Base-by-base conservation (phyloP, 2,888 invertebrate species). In the Thereva nobilitata region DNA sequence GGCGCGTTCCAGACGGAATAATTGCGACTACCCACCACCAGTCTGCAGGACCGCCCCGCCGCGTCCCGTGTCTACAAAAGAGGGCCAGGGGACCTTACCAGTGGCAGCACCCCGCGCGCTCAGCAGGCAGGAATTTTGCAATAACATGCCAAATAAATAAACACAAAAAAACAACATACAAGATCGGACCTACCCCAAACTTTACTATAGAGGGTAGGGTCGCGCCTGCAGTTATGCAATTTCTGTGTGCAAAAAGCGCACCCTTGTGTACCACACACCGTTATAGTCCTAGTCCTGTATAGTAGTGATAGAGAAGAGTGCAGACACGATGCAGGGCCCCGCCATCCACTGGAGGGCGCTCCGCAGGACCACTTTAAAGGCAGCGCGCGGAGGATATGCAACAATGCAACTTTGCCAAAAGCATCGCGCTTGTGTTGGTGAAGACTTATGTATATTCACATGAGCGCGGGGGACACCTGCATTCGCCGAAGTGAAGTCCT, bases 381-480 rank as follows among this genome's bases (percentile, higher is more conserved):
- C 10, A 42, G 44, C 12, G 37, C 44, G n/a, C 37, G 45, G 23
- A 37, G 50, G 59, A 56, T 47, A 12, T 59, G 59, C 49, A 59
- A 59, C 59, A 59, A 59, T 61, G 50, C 61, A 61, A 61, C 50
- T 61, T 49, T 40, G 50, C 61, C 37, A 61, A 50, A 61, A 38
- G 38, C 8, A 2, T 6, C 12, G 12, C 12, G 49, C 7, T 6
- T 10, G 7, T n/a, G 4, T 4, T 49, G 12, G 9, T 7, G 3
- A 12, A n/a, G 5, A 9, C 10, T 49, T n/a, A 3, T 44, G 44
- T 23, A 23, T 23, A 23, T 23, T 23, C 23, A 23, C 23, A 23
- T 23, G 23, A 23, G 23, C 23, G 23, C 23, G 23, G 23, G 23
- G 23, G 23, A 23, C 23, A 23, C 23, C 23, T 23, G 23, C 23